These are phyloP conservation scores for Metellina segmentata DNA, from an alignment of 2,888 invertebrate species.

Conservation along the genomic window DNA sequence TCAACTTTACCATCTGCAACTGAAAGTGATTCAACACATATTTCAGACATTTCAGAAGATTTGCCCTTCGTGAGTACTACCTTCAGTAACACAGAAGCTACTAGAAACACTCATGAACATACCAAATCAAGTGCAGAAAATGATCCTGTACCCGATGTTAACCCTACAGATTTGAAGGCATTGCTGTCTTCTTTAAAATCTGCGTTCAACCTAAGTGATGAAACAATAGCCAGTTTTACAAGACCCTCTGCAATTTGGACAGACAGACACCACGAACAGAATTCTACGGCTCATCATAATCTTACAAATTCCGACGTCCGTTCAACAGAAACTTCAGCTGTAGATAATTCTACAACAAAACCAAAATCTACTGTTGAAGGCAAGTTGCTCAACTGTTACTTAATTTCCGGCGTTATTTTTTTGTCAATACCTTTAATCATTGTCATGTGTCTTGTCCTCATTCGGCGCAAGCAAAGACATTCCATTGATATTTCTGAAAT, in stretches of 20 bases:
- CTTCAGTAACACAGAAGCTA: too few species aligned
- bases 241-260: background rate
- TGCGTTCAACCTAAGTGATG: background rate
- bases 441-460: background rate
- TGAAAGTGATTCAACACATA: too few species aligned
- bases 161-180: background rate
- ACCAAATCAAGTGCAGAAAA: background rate
- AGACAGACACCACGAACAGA: background rate
- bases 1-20: too few species aligned
- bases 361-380: background rate
- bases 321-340: background rate
- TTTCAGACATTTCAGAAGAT: too few species aligned
- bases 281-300: background rate
- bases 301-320: background rate
- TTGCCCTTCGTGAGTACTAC: too few species aligned
- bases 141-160: background rate
- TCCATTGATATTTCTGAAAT: constrained; percentile 43
- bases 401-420: background rate
- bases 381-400: background rate
- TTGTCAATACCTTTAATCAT: background rate
- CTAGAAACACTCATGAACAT: too few species aligned
- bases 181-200: background rate
- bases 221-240: background rate
- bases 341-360: background rate
- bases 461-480: background rate